phyloP scores from a whole-genome alignment of 2,888 invertebrate species.

The Xylota sylvarum region DNA sequence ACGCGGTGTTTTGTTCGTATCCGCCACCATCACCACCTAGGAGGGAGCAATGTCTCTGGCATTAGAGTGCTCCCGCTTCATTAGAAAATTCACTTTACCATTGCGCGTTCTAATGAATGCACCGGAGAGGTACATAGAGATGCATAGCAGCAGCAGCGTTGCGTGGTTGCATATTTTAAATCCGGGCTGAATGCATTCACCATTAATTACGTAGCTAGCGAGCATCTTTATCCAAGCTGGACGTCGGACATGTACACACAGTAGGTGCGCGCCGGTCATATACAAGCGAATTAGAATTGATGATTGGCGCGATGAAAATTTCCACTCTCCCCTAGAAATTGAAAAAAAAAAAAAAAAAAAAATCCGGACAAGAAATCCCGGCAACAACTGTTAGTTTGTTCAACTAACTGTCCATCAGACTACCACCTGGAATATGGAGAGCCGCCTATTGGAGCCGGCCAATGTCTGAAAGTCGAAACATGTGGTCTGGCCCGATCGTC shows the following conservation, averaged over 20 bases:
- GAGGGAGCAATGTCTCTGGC: conserved; percentile 4
- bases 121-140: not conserved
- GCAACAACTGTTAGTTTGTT: conserved; percentile 70
- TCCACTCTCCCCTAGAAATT: conserved; percentile 48
- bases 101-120: conserved; percentile 58
- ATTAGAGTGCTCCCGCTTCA: conserved; percentile 55
- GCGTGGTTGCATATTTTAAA: conserved; percentile 64
- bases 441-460: not conserved
- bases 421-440: conserved; percentile 52
- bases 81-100: conserved; percentile 50
- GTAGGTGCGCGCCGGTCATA: conserved; percentile 26
- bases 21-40: conserved; percentile 4
- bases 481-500: conserved; percentile 14
- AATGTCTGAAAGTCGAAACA: conserved; percentile 14
- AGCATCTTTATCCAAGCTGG: conserved; percentile 31
- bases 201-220: conserved; percentile 61
- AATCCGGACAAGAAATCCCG: conserved; percentile 33
- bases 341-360: conserved; percentile 26
- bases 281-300: conserved; percentile 39
- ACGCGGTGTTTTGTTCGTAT: conserved; percentile 5
- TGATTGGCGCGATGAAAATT: conserved; percentile 56
- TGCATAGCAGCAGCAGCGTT: conserved; percentile 33
- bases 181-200: conserved; percentile 48
- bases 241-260: not conserved
- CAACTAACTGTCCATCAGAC: conserved; percentile 71